Conservation (phyloP, 2,888 invertebrate species). For the Octodonta nipae region DNA sequence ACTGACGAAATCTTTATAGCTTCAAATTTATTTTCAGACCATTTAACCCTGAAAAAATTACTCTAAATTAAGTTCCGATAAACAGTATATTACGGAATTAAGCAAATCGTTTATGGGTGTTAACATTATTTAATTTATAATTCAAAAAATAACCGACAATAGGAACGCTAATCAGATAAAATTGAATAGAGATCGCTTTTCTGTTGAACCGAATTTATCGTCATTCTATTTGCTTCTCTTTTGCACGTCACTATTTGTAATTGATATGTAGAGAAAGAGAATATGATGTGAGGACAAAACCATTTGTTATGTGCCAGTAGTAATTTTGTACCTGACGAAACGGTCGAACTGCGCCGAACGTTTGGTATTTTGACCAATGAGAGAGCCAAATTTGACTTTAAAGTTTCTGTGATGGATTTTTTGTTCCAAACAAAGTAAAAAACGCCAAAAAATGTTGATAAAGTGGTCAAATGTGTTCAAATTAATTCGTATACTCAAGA, state of each 20-base stretch:
- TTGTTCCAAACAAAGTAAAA: constrained; percentile 29
- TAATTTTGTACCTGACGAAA: constrained; percentile 22
- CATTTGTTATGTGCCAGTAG: constrained; percentile 3
- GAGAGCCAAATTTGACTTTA: constrained; percentile 29
- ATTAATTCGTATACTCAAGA: constrained; percentile 12
- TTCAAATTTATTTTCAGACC: too few species aligned
- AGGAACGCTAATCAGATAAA: too few species aligned
- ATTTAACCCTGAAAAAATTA: too few species aligned
- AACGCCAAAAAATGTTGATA: constrained; percentile 26
- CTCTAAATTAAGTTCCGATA: too few species aligned
- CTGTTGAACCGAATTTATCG: too few species aligned
- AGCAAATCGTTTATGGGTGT: too few species aligned
- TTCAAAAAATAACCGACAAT: too few species aligned
- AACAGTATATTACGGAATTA: too few species aligned
- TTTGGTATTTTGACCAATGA: constrained; percentile 26
- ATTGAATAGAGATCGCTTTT: too few species aligned
- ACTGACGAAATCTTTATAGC: too few species aligned
- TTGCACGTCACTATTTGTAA: background rate
- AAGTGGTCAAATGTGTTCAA: constrained; percentile 20
- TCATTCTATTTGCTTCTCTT: background rate
- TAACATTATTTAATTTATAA: too few species aligned
- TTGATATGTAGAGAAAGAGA: background rate
- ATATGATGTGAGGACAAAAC: constrained; percentile 3
- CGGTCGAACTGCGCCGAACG: constrained; percentile 16
- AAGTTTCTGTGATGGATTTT: constrained; percentile 30